Conservation (phyloP, 2,888 invertebrate genomes). For the Pilophorus perplexus region DNA sequence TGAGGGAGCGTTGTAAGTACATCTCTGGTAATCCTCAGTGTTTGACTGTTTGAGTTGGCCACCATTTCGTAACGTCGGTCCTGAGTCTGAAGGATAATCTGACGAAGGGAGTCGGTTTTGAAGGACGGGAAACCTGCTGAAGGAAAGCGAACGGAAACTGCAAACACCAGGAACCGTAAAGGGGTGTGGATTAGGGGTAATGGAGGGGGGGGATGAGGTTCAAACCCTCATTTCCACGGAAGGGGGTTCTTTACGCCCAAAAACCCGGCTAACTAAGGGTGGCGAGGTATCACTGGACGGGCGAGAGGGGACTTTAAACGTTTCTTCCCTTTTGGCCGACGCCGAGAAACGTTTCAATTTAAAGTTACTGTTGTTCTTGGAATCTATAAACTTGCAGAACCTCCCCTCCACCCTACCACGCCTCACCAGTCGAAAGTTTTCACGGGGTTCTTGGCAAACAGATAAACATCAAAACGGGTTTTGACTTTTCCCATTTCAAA, state of each 20-base stretch:
- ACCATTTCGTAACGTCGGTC: constrained; percentile 22
- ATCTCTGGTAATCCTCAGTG: constrained; percentile 38
- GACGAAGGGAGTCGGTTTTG: constrained; percentile 10
- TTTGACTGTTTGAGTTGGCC: constrained; percentile 33
- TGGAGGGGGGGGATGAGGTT: too few species aligned
- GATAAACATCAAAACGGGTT: not conserved
- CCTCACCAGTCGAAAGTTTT: too few species aligned
- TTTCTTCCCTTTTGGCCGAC: too few species aligned
- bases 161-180: constrained; percentile 2
- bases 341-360: constrained; percentile 20
- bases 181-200: too few species aligned
- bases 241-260: constrained; percentile 4
- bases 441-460: not conserved
- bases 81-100: constrained; percentile 29
- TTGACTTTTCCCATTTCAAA: too few species aligned
- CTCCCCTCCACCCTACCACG: too few species aligned
- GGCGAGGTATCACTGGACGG: too few species aligned
- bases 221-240: too few species aligned
- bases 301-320: too few species aligned
- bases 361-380: constrained; percentile 26
- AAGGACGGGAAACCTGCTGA: constrained; percentile 16
- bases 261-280: constrained; percentile 9
- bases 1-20: constrained; percentile 29
- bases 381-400: constrained; percentile 1
- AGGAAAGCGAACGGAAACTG: constrained; percentile 18